phyloP scores from a whole-genome alignment of 2,113 vertebrate genomes.

The Otis tarda region DNA sequence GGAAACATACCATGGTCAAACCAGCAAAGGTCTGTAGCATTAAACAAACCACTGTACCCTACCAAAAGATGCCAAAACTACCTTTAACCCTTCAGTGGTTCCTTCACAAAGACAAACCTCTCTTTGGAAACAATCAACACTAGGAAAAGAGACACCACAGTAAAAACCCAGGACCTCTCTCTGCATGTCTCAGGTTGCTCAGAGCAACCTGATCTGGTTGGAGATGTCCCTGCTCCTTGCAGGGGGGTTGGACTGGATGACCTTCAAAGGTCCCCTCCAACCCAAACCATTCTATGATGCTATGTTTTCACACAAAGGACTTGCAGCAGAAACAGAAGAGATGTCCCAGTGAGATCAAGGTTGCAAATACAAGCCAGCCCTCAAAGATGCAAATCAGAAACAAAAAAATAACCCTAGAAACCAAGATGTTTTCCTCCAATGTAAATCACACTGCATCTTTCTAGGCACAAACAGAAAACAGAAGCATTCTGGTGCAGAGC shows the following conservation, averaged over 20 bases:
- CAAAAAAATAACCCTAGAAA: background rate
- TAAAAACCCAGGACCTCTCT: background rate
- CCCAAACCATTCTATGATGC: background rate
- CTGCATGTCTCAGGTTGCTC: background rate
- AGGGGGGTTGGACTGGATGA: background rate
- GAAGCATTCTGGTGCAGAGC: background rate
- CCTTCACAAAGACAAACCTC: background rate
- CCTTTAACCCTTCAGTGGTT: background rate
- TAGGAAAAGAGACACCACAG: background rate
- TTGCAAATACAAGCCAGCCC: background rate
- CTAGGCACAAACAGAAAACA: constrained; percentile 2
- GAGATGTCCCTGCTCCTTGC: background rate
- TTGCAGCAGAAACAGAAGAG: background rate
- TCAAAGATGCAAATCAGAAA: background rate
- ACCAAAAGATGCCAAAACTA: background rate
- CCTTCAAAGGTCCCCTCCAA: background rate
- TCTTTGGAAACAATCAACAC: background rate
- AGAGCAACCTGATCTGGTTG: background rate
- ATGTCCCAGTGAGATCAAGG: background rate
- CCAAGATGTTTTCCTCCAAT: background rate
- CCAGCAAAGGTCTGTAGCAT: background rate
- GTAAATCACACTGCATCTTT: background rate
- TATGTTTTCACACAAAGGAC: background rate
- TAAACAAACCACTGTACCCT: background rate
- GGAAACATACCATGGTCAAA: background rate